phyloP scores from a whole-genome alignment of 2,888 invertebrate species.

The Rhimphoctona megacephalus region DNA sequence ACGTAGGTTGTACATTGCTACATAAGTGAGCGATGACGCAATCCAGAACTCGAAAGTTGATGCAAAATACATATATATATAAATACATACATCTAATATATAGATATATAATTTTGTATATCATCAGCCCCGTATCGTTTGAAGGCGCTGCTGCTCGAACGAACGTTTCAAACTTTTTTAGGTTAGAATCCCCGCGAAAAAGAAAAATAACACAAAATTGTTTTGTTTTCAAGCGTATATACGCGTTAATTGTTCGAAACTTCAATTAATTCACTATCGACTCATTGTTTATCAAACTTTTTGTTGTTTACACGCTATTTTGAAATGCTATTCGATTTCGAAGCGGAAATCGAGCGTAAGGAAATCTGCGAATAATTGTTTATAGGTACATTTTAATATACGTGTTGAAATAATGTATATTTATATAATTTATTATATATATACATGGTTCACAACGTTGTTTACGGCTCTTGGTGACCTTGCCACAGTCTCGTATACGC shows the following conservation, averaged over 20 bases:
- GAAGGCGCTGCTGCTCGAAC: background rate
- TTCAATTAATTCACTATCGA: background rate
- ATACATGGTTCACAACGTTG: background rate
- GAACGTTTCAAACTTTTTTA: background rate
- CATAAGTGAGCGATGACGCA: constrained; percentile 43
- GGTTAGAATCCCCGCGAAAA: background rate
- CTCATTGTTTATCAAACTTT: background rate
- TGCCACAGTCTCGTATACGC: constrained; percentile 15
- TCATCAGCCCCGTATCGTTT: background rate
- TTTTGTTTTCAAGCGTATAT: background rate
- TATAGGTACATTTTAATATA: background rate
- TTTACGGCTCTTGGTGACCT: constrained; percentile 14
- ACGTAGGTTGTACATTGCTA: constrained; percentile 41
- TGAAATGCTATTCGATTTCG: background rate
- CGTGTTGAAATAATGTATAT: background rate
- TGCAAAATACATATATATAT: constrained; percentile 9
- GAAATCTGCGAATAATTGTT: background rate
- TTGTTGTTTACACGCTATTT: background rate
- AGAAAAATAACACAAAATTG: background rate
- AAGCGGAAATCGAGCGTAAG: background rate
- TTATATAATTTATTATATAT: background rate
- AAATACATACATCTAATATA: background rate
- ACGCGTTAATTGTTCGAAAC: background rate
- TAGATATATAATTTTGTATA: background rate
- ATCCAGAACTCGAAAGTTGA: constrained; percentile 52